Evolutionary conservation across 2,888 invertebrate genomes (phyloP).

Genomic region (Coleophora flavipennella): DNA sequence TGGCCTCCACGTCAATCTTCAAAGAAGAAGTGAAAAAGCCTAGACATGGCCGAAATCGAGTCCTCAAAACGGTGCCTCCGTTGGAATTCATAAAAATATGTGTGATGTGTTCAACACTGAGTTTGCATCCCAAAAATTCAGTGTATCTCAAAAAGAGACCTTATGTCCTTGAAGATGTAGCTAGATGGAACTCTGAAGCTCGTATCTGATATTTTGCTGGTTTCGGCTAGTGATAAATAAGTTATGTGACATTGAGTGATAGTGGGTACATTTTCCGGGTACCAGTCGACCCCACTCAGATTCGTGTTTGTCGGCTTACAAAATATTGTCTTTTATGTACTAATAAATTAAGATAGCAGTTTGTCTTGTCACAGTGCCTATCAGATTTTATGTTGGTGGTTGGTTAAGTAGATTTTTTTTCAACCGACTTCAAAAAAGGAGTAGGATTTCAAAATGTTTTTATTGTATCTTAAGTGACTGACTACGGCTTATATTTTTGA

Average conservation of each 20-base stretch:
- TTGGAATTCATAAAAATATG: not conserved
- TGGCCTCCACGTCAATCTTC: not conserved
- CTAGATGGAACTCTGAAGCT: not conserved
- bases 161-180: not conserved
- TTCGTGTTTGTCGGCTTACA: conserved; percentile 38
- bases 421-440: too few relatives aligned
- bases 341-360: conserved; percentile 18
- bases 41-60: not conserved
- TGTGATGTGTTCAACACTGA: not conserved
- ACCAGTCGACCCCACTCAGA: conserved; percentile 33
- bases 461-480: too few relatives aligned
- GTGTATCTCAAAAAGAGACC: too few relatives aligned
- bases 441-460: too few relatives aligned
- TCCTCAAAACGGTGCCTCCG: not conserved
- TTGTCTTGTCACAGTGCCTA: not conserved
- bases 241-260: conserved; percentile 57
- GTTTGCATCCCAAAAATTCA: not conserved
- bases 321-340: conserved; percentile 36
- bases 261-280: conserved; percentile 35
- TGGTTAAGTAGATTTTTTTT: too few relatives aligned
- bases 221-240: conserved; percentile 52
- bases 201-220: conserved; percentile 11
- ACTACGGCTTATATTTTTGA: too few relatives aligned
- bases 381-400: too few relatives aligned
- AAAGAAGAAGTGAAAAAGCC: not conserved